Evolutionary conservation across 1,140 invertebrate species (phyloP), one percentile per base, ranked within the genome.

Genomic region (Scaptomyza pallida): DNA sequence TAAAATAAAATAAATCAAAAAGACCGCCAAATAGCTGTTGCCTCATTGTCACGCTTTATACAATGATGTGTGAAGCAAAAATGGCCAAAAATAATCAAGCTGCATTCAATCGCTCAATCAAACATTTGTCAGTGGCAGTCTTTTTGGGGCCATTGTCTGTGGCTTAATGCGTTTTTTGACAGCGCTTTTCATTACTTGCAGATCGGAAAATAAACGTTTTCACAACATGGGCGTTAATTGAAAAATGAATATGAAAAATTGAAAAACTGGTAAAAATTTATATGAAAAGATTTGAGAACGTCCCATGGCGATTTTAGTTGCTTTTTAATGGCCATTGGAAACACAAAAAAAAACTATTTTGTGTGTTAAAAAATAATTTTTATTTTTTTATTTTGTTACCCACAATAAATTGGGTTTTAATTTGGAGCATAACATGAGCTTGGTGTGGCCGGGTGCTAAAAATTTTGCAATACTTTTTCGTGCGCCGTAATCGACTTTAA

Each of bases 1-100:
- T n/a, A n/a, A 45, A n/a, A 48, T 21, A 16, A n/a, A n/a, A 44
- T 51, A 64, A 71, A 72, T 76, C 63, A 78, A 78, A 78, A 78
- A 56, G 23, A 71, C 76, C 76, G 76, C 60, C 45, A 55, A 59
- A 33, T 52, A 16, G 37, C 30, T 62, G 8, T 30, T 9, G 6
- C 17, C 23, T 3, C 19, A 23, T 15, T 23, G 40, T 5, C n/a
- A 26, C 23, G 33, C 12, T 4, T n/a, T n/a, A n/a, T n/a, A n/a
- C 8, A 17, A 33, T 43, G 37, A 72, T 47, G 63, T 72, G 52
- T 41, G 65, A 65, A 60, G 57, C 23, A 54, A 63, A 41, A 50
- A 44, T 67, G 60, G 69, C 78, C 60, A 64, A 71, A 30, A 37
- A 37, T 37, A 48, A 16, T 17, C 59, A 54, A 60, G 50, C 44